phyloP scores from a whole-genome alignment of 1,140 invertebrate species.

The Rhagoletis pomonella region DNA sequence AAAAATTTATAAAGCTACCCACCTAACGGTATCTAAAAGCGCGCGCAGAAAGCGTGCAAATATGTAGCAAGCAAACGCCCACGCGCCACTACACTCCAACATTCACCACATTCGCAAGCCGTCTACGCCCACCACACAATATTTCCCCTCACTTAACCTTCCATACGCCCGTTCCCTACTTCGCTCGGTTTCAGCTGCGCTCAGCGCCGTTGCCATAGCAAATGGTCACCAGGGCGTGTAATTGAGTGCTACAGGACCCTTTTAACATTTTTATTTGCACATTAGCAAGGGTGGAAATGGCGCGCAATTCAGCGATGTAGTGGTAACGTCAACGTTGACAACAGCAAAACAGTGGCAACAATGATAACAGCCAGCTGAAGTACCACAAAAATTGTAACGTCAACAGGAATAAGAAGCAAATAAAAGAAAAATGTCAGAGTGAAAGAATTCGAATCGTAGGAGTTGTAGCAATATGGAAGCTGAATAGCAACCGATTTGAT shows the following conservation, averaged over 20 bases:
- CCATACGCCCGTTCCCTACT: background rate
- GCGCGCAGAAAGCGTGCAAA: slow-evolving; percentile 34
- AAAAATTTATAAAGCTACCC: slow-evolving; percentile 4
- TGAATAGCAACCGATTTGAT: background rate
- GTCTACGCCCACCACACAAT: background rate
- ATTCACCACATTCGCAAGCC: slow-evolving; percentile 3
- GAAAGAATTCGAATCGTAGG: background rate
- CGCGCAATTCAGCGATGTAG: background rate
- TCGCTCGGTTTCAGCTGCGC: background rate
- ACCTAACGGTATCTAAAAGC: background rate
- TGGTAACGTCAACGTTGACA: slow-evolving; percentile 29
- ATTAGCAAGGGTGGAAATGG: slow-evolving; percentile 71
- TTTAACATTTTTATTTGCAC: slow-evolving; percentile 74
- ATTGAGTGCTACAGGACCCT: slow-evolving; percentile 74
- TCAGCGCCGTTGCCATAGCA: slow-evolving; percentile 57
- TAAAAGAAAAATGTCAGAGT: background rate
- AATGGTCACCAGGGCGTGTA: slow-evolving; percentile 74
- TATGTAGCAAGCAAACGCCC: background rate
- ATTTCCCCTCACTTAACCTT: no score
- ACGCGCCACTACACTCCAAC: slow-evolving; percentile 4
- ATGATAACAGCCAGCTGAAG: slow-evolving; percentile 23
- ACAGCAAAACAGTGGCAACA: slow-evolving; percentile 18
- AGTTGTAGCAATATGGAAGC: background rate
- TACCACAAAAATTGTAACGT: background rate
- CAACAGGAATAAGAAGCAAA: slow-evolving; percentile 23